A percentile compares a stretch with the other conserved stretches of the same genome.
phyloP scores from a whole-genome alignment of 2,113 vertebrate genomes.

The Cygnus buccinator region DNA sequence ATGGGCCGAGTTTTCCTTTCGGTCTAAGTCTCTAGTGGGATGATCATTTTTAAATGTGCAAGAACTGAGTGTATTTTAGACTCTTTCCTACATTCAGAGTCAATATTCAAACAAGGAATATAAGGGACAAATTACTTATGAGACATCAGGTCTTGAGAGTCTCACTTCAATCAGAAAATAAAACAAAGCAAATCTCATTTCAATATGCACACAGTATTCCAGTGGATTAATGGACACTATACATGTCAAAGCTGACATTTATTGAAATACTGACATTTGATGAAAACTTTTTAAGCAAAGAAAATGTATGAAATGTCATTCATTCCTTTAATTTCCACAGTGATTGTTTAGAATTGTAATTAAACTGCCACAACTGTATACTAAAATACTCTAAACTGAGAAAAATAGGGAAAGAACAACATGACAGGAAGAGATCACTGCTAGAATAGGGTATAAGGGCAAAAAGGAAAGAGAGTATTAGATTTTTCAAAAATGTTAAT shows the following conservation, averaged over 20 bases:
- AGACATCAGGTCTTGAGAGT: background rate
- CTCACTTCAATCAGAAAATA: background rate
- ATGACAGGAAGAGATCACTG: background rate
- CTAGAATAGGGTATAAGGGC: background rate
- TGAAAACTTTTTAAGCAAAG: background rate
- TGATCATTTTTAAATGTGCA: background rate
- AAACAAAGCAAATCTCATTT: background rate
- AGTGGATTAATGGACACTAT: background rate
- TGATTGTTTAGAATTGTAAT: background rate
- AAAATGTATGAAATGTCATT: background rate
- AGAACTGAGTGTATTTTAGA: background rate
- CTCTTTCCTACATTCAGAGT: background rate
- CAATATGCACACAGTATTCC: background rate
- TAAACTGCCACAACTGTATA: background rate
- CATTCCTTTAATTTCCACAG: background rate
- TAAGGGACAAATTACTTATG: background rate
- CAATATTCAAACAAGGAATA: background rate
- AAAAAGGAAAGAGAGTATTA: background rate
- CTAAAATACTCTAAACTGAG: background rate
- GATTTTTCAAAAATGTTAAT: background rate
- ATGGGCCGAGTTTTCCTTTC: background rate
- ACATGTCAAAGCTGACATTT: background rate
- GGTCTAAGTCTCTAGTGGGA: background rate
- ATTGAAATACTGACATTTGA: background rate
- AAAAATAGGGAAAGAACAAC: background rate